Evolutionary conservation across 2,797 vertebrate genomes (phyloP), one percentile per base, ranked within the genome.

Genomic region (Coccyzus lansbergi): DNA sequence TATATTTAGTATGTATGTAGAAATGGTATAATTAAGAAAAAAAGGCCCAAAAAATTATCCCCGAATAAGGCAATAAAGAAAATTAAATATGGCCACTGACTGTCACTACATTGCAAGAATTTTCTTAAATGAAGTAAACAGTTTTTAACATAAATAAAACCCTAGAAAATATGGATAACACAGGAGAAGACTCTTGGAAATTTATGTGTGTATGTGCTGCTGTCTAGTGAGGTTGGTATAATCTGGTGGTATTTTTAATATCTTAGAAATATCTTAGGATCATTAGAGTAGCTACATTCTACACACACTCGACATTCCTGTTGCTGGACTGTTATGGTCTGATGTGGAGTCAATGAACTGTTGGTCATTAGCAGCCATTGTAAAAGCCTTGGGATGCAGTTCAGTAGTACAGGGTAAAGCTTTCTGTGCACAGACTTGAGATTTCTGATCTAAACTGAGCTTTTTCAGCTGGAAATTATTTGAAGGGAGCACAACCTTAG

Each of bases 241-340:
- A 42, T 12, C 42, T 15, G 7, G 16, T 42, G 13, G 16, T 42
- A 42, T 15, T 42, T 42, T 42, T 42, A 42, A 42, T 42, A 42
- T 42, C 42, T 42, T 42, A 42, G 16, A 42, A 42, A 42, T 42
- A 42, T 42, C 14, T 42, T 42, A 42, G 42, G 42, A 42, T 42
- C 42, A 42, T 17, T 17, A 42, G 42, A 42, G 7, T 14, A 15
- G 42, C 42, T 7, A n/a, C n/a, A n/a, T n/a, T n/a, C n/a, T n/a
- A 38, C 29, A 2, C 16, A 31, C 5, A 0, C 20, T 29, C 4
- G n/a, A 1, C 2, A 0, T 77, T 74, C 8, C 20, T 83, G 42
- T 48, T 76, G 79, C 38, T 55, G 58, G 10, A 12, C 34, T 51
- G 10, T 46, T 44, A 8, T 0, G 0, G 15, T 44, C 28, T 67